phyloP scores from a whole-genome alignment of 2,113 vertebrate species.

The Leucoraja erinaceus region DNA sequence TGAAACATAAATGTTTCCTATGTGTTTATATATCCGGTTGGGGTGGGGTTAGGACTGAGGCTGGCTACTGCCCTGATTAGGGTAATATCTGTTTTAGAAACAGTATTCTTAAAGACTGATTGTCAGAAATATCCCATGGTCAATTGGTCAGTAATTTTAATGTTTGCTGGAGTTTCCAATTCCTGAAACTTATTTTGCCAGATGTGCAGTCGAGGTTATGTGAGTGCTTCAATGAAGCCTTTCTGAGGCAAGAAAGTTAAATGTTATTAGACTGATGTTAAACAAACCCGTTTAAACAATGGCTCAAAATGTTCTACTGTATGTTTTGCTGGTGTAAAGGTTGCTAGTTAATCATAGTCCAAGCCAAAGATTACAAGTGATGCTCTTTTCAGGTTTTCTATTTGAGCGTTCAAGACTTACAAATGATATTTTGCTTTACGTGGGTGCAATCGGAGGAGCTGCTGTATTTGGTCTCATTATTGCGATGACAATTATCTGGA shows the following conservation, averaged over 20 bases:
- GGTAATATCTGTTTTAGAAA: not conserved
- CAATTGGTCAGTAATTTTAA: not conserved
- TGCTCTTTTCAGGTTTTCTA: not conserved
- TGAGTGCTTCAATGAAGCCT: not conserved
- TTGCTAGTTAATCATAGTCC: not conserved
- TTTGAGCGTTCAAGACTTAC: accelerated
- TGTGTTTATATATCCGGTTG: not conserved
- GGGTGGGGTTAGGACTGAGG: too few species aligned
- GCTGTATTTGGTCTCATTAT: not conserved
- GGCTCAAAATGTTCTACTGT: not conserved
- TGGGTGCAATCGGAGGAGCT: too few species aligned
- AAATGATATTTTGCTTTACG: not conserved
- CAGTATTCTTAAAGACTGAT: not conserved
- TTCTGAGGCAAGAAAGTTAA: not conserved
- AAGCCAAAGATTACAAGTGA: not conserved
- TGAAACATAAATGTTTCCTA: not conserved
- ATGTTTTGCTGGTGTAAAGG: not conserved
- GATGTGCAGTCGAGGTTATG: not conserved
- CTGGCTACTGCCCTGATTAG: not conserved
- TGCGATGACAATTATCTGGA: not conserved
- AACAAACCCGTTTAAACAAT: not conserved
- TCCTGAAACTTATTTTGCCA: not conserved
- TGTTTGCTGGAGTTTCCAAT: not conserved
- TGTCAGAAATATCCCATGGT: not conserved
- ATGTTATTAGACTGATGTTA: not conserved